phyloP scores from a whole-genome alignment of 2,888 invertebrate species.

The Philereme transversata region DNA sequence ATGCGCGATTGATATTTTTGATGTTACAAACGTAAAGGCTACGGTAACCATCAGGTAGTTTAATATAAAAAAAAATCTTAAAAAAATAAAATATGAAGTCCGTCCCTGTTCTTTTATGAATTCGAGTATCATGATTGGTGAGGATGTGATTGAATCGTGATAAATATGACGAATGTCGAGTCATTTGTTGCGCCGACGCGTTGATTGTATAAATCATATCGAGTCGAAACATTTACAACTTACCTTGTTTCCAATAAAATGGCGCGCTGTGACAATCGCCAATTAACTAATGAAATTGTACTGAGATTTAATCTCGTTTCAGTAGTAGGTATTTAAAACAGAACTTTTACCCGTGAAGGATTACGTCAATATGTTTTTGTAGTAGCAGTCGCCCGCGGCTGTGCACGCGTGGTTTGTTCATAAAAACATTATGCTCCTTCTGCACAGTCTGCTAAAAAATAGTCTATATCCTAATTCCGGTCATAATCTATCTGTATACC shows the following conservation, averaged over 20 bases:
- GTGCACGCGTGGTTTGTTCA: too few relatives aligned
- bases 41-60: too few relatives aligned
- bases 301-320: not conserved
- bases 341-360: not conserved
- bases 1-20: too few relatives aligned
- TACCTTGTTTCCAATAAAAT: slow-evolving; percentile 14
- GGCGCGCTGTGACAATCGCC: slow-evolving; percentile 10
- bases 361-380: too few relatives aligned
- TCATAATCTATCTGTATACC: too few relatives aligned
- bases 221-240: slow-evolving; percentile 15
- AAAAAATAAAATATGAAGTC: not conserved
- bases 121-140: slow-evolving; percentile 18
- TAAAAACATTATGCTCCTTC: too few relatives aligned
- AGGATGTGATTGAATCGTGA: slow-evolving; percentile 29
- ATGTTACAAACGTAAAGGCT: too few relatives aligned
- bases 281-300: slow-evolving; percentile 7
- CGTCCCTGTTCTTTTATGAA: slow-evolving; percentile 18
- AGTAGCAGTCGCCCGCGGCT: too few relatives aligned
- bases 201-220: slow-evolving; percentile 31
- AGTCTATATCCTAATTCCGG: too few relatives aligned
- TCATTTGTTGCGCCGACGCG: slow-evolving; percentile 35
- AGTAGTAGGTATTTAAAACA: not conserved
- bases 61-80: not conserved
- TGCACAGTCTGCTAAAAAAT: too few relatives aligned
- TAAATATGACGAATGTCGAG: slow-evolving; percentile 23